Base-by-base conservation (phyloP, 2,113 vertebrate genomes). In the Albula glossodonta region DNA sequence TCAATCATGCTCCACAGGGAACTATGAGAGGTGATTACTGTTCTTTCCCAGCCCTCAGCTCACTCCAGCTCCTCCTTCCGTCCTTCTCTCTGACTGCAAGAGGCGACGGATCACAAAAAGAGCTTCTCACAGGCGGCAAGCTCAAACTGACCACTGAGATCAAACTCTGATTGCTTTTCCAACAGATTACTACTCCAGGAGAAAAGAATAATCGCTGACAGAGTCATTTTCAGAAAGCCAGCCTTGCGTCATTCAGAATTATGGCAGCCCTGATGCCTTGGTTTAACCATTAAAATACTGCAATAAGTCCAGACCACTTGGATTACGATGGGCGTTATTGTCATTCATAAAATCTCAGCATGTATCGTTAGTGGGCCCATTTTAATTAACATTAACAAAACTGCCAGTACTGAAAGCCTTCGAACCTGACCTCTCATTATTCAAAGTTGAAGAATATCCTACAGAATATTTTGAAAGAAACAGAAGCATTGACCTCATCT, bases 1-100 rank as follows among this genome's bases (percentile, higher is more conserved):
- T 88, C 86, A 85, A 89, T 88, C 88, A 81, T 84, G 85, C 86
- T 87, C 86, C 89, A 87, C 88, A 90, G 87, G 85, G 88, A 77
- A 82, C 87, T 52, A 53, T 78, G 84, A 88, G 87, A 90, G 88
- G 86, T 88, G 88, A 91, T 90, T 91, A 89, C 85, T 86, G 66
- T 53, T 60, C 81, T 88, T 82, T 51, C 81, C 52, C 81, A 66
- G 80, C 50, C 83, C 51, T 50, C 84, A 11, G n/a, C 81, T 86
- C 81, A 48, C 80, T 87, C 78, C 86, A 22, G 57, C 51, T 56
- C 79, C 78, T 81, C 81, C 15, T 85, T 84, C 77, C 78, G 56
- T 70, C 82, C 77, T 51, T 86, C 49, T 50, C 74, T n/a, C 79
- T n/a, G 31, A 84, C 74, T 13, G n/a, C 70, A 22, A 2, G 53